phyloP scores from a whole-genome alignment of 2,888 invertebrate genomes.

The Meloe dianella region DNA sequence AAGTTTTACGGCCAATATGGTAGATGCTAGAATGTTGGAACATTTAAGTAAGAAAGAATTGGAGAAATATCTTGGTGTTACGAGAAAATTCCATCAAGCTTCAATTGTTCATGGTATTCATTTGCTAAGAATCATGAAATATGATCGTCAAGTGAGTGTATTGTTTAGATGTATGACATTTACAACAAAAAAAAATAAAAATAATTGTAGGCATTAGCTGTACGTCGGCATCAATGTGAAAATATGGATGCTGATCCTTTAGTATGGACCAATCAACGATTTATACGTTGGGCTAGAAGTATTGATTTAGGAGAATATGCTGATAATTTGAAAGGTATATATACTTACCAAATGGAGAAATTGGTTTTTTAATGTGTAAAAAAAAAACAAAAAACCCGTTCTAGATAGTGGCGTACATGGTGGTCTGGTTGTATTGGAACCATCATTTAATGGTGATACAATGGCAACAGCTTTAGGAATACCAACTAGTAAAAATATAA shows the following conservation, averaged over 20 bases:
- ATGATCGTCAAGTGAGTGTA: constrained; percentile 80
- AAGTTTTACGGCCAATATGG: constrained; percentile 85
- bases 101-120: constrained; percentile 94
- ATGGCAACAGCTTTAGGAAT: constrained; percentile 93
- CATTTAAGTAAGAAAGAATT: constrained; percentile 92
- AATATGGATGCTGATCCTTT: constrained; percentile 88
- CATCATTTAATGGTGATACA: constrained; percentile 92
- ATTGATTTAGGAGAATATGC: constrained; percentile 94
- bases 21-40: constrained; percentile 92
- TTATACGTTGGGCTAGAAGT: constrained; percentile 91
- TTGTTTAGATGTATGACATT: not conserved
- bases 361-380: not conserved
- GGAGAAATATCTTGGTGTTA: constrained; percentile 91
- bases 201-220: constrained; percentile 75
- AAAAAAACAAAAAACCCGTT: too few species aligned
- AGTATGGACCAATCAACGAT: constrained; percentile 95
- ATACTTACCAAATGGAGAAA: constrained; percentile 5
- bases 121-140: constrained; percentile 88
- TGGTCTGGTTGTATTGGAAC: constrained; percentile 90
- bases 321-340: constrained; percentile 86
- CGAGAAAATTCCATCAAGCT: constrained; percentile 92
- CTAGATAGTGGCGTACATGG: constrained; percentile 95
- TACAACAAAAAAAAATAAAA: not conserved
- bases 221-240: constrained; percentile 87
- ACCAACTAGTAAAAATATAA: constrained; percentile 91